These are phyloP conservation scores for Calameuta filiformis DNA, from an alignment of 2,888 invertebrate species.

Conservation along the genomic window DNA sequence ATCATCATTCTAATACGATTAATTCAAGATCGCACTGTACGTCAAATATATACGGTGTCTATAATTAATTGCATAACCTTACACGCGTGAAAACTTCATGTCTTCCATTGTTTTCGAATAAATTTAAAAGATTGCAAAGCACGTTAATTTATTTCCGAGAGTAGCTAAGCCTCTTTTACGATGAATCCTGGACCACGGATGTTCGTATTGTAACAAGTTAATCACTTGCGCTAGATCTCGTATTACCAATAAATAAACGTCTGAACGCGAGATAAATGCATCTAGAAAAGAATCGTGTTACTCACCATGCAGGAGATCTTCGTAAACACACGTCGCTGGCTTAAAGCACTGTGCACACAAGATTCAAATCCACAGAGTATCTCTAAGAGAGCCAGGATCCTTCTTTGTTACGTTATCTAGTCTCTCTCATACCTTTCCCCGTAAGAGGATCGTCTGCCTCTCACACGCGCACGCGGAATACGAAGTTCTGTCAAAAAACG, in stretches of 20 bases:
- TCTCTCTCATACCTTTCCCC: not conserved
- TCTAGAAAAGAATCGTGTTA: not conserved
- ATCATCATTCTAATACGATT: not conserved
- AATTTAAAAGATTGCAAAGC: not conserved
- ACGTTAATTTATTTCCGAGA: not conserved
- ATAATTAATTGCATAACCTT: not conserved
- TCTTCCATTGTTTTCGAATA: not conserved
- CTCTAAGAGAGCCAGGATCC: not conserved
- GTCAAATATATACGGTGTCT: not conserved
- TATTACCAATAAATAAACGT: not conserved
- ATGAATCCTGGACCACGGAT: not conserved
- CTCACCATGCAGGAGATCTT: conserved; percentile 33
- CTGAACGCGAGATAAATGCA: not conserved
- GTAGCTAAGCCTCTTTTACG: not conserved
- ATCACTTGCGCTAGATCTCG: too few relatives aligned
- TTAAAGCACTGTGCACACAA: not conserved
- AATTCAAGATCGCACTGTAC: not conserved
- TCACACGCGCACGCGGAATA: conserved; percentile 4
- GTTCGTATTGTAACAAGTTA: not conserved
- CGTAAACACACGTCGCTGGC: conserved; percentile 30
- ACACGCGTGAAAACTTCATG: not conserved
- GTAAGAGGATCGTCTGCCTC: not conserved
- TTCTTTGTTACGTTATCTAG: not conserved
- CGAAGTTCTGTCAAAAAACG: conserved; percentile 2
- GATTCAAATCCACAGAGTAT: conserved; percentile 5